Evolutionary conservation across 2,113 vertebrate species (phyloP).

Genomic region (Australoheros scitulus): DNA sequence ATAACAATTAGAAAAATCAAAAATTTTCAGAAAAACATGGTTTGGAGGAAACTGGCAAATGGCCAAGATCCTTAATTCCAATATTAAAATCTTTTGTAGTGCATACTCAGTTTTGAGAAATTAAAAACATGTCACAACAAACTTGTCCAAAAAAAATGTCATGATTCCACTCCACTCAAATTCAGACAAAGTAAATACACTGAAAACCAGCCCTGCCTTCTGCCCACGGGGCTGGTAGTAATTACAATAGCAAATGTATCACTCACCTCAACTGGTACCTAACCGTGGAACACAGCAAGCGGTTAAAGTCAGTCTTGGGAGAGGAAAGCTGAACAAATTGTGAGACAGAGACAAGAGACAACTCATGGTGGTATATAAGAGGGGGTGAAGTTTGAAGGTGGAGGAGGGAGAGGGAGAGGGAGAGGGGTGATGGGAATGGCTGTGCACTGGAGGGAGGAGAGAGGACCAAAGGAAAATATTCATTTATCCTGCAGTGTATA

Average conservation of each 20-base stretch:
- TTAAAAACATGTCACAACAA: not conserved
- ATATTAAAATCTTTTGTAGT: not conserved
- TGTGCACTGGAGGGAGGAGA: not conserved
- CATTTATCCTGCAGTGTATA: conserved; percentile 46
- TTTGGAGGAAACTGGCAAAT: not conserved
- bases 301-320: conserved; percentile 26
- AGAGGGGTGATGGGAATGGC: not conserved
- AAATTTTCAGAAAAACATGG: no score
- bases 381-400: not conserved
- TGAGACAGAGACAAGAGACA: not conserved
- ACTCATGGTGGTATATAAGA: not conserved
- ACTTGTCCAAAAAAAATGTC: not conserved
- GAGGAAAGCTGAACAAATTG: conserved; percentile 13
- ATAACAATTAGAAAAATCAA: not conserved
- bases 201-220: conserved; percentile 40
- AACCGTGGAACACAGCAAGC: conserved; percentile 6
- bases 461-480: conserved; percentile 37
- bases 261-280: conserved; percentile 40
- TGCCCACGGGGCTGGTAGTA: conserved; percentile 34
- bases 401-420: not conserved
- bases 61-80: not conserved
- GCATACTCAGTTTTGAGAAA: not conserved
- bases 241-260: conserved; percentile 55
- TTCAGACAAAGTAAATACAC: conserved; percentile 28
- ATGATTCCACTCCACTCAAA: not conserved